phyloP scores from a whole-genome alignment of 1,140 invertebrate species.

The Habropoda laboriosa region DNA sequence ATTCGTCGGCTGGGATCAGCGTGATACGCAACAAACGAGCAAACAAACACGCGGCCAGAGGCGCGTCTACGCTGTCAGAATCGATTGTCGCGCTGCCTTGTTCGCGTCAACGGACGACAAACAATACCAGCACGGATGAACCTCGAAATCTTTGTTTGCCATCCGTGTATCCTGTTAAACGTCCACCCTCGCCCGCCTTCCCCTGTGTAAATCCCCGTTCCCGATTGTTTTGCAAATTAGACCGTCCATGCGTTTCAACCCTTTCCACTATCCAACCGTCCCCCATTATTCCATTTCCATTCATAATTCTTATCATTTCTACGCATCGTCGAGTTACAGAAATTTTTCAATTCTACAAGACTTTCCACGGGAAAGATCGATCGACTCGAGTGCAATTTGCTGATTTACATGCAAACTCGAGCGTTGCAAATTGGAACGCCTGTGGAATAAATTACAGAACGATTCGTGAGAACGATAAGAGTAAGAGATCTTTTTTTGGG shows the following conservation, averaged over 20 bases:
- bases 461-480: too few relatives aligned
- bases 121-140: conserved; percentile 38
- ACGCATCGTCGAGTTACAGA: too few relatives aligned
- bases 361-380: too few relatives aligned
- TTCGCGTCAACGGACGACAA: conserved; percentile 30
- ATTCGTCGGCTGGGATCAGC: not conserved
- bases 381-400: too few relatives aligned
- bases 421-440: conserved; percentile 8
- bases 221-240: conserved; percentile 60
- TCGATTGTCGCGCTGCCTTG: conserved; percentile 41
- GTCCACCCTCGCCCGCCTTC: not conserved
- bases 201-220: not conserved
- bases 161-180: conserved; percentile 32
- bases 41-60: conserved; percentile 43
- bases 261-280: not conserved
- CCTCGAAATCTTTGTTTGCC: conserved; percentile 56
- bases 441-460: too few relatives aligned
- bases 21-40: conserved; percentile 32
- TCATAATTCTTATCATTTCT: too few relatives aligned
- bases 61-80: conserved; percentile 2
- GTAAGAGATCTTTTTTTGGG: too few relatives aligned
- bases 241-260: not conserved
- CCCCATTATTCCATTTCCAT: not conserved
- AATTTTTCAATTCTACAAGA: too few relatives aligned
- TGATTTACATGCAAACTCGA: too few relatives aligned